These are phyloP conservation scores for Paramuricea clavata DNA, from an alignment of 92 coral and sea anemone genomes.

Conservation along the genomic window DNA sequence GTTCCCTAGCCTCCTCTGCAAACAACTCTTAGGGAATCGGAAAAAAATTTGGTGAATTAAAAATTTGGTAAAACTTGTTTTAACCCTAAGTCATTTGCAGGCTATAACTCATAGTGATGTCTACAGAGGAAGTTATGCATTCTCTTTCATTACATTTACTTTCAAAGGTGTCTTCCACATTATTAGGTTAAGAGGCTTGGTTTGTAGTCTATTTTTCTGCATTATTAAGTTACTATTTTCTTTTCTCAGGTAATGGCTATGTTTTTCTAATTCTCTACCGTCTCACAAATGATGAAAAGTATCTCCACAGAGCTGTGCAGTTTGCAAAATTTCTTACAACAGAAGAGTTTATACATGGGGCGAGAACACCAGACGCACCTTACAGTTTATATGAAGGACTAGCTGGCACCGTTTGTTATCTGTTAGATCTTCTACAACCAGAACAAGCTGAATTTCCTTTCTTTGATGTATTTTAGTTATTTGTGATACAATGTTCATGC, in stretches of 20 bases:
- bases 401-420: slow-evolving; percentile 92
- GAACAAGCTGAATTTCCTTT: slow-evolving; percentile 85
- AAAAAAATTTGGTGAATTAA: too few relatives aligned
- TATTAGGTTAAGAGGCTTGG: too few relatives aligned
- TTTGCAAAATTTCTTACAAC: slow-evolving; percentile 90
- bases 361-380: slow-evolving; percentile 93
- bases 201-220: too few relatives aligned
- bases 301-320: slow-evolving; percentile 85
- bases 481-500: too few relatives aligned
- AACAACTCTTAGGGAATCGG: too few relatives aligned
- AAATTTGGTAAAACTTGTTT: too few relatives aligned
- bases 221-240: not conserved
- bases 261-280: slow-evolving; percentile 91
- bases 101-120: too few relatives aligned
- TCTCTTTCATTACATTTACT: too few relatives aligned
- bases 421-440: slow-evolving; percentile 79
- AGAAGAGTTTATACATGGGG: slow-evolving; percentile 81
- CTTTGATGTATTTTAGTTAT: slow-evolving; percentile 94
- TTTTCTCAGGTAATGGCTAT: slow-evolving; percentile 81
- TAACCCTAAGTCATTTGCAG: too few relatives aligned
- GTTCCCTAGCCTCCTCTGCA: too few relatives aligned
- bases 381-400: slow-evolving; percentile 92
- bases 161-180: not conserved
- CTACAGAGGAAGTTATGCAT: too few relatives aligned
- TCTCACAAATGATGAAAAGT: slow-evolving; percentile 78